A percentile compares a stretch with the other conserved stretches of the same genome.
Conservation (phyloP, 2,888 invertebrate genomes). For the Didymodactylos carnosus region DNA sequence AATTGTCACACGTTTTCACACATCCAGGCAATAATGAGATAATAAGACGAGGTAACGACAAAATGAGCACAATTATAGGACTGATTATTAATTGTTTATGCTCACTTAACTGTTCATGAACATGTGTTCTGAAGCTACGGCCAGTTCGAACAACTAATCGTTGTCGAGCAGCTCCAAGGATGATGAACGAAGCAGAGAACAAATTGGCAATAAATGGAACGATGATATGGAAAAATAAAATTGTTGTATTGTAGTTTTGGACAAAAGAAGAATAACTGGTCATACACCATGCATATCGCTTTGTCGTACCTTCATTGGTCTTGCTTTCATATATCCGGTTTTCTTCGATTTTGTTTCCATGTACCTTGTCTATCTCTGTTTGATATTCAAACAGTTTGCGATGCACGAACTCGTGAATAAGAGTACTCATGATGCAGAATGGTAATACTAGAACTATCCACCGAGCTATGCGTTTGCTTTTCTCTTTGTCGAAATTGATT, state of each 20-base stretch:
- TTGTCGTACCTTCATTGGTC: background rate
- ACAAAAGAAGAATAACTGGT: background rate
- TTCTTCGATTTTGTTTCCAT: background rate
- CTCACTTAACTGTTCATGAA: background rate
- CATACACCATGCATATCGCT: background rate
- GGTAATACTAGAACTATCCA: background rate
- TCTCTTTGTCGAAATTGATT: background rate
- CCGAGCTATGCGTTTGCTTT: background rate
- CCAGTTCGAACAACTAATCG: background rate
- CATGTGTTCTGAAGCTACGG: background rate
- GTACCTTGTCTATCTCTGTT: background rate
- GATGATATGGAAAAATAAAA: background rate
- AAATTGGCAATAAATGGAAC: background rate
- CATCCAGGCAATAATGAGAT: background rate
- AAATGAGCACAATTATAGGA: background rate
- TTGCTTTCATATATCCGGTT: background rate
- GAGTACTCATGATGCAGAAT: background rate
- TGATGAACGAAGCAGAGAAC: background rate
- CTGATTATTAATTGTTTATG: background rate
- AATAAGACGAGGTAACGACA: background rate
- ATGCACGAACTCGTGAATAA: background rate
- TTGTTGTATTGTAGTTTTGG: background rate
- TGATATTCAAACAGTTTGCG: background rate
- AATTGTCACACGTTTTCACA: background rate
- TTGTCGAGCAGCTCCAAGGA: background rate